Conservation (phyloP, 2,888 invertebrate species). For the Cylindroiulus punctatus region DNA sequence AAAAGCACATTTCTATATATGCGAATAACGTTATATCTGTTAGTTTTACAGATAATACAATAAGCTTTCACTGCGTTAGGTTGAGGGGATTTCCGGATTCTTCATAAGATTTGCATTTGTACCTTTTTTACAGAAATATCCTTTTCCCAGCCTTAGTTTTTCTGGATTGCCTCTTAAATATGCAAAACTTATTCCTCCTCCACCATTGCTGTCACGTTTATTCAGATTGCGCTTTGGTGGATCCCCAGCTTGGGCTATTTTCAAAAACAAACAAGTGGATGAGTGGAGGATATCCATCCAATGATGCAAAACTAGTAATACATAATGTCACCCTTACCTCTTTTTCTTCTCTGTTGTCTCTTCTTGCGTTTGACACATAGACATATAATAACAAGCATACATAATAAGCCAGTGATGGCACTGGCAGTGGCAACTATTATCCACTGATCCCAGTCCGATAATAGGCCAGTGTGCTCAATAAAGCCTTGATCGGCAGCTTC, state of each 20-base stretch:
- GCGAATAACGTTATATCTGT: too few relatives aligned
- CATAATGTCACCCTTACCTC: too few relatives aligned
- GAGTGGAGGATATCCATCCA: background rate
- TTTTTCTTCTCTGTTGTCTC: conserved; percentile 54
- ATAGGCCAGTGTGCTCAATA: conserved; percentile 55
- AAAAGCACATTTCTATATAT: too few relatives aligned
- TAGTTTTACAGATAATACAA: too few relatives aligned
- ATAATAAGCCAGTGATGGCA: conserved; percentile 51
- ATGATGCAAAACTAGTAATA: too few relatives aligned
- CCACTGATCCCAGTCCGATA: conserved; percentile 57
- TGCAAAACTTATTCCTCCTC: conserved; percentile 48
- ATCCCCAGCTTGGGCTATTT: conserved; percentile 51
- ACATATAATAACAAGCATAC: conserved; percentile 50
- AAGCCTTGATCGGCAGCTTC: conserved; percentile 56
- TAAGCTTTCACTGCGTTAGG: too few relatives aligned
- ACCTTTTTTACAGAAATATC: conserved; percentile 51
- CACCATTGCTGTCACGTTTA: background rate
- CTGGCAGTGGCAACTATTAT: conserved; percentile 55
- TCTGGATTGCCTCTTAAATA: conserved; percentile 55
- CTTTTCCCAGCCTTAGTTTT: conserved; percentile 48
- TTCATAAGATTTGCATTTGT: too few relatives aligned
- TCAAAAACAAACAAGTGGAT: too few relatives aligned
- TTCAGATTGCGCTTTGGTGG: conserved; percentile 40
- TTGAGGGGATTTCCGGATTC: too few relatives aligned
- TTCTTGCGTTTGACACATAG: conserved; percentile 56